Conservation (phyloP, 2,888 invertebrate genomes). For the Heliconius sara region DNA sequence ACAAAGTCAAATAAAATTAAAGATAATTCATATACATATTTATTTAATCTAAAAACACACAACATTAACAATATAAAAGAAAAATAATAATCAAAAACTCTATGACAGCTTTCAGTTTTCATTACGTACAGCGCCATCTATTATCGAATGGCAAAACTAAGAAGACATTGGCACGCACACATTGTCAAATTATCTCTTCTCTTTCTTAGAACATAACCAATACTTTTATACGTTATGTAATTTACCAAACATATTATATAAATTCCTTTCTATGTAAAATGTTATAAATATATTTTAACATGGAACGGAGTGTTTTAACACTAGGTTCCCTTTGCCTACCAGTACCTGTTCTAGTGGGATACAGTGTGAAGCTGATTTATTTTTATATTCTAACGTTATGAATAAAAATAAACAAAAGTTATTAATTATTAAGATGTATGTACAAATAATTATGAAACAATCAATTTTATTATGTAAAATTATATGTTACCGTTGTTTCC, state of each 20-base stretch:
- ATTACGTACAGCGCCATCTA: slow-evolving; percentile 68
- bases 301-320: too few relatives aligned
- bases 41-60: not conserved
- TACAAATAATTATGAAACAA: not conserved
- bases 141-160: slow-evolving; percentile 71
- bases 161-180: slow-evolving; percentile 49
- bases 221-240: not conserved
- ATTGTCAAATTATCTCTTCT: slow-evolving; percentile 27
- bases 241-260: slow-evolving; percentile 9
- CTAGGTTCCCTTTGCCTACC: too few relatives aligned
- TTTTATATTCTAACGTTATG: too few relatives aligned
- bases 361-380: too few relatives aligned
- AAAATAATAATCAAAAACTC: not conserved
- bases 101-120: not conserved
- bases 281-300: not conserved
- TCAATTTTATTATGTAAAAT: not conserved
- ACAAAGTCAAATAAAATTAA: not conserved
- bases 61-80: not conserved
- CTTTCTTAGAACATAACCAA: slow-evolving; percentile 2
- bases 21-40: not conserved
- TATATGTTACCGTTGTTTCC: not conserved
- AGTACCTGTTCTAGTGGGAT: too few relatives aligned
- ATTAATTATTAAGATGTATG: not conserved
- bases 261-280: not conserved
- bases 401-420: not conserved